Percentiles rank a stretch among this genome's conserved stretches.
phyloP scores from a whole-genome alignment of 2,797 vertebrate genomes.

The Malurus splendens region DNA sequence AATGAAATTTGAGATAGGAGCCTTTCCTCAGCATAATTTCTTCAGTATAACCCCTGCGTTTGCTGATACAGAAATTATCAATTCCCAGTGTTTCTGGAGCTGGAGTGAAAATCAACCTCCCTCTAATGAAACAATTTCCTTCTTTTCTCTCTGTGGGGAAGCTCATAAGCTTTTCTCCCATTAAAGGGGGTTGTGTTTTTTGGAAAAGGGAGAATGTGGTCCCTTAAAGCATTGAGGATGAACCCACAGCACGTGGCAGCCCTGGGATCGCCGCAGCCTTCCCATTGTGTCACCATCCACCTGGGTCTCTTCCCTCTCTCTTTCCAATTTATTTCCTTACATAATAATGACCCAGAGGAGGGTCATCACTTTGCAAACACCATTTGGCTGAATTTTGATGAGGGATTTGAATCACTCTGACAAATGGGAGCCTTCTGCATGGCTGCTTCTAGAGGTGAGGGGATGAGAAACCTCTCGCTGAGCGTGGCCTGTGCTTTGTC shows the following conservation, averaged over 20 bases:
- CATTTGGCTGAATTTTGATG: slow-evolving; percentile 58
- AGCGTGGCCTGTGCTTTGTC: neutral
- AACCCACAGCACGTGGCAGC: neutral
- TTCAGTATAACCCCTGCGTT: neutral
- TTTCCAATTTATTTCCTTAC: slow-evolving; percentile 47
- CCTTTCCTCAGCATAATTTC: neutral
- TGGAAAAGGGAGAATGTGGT: neutral
- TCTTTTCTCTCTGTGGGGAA: neutral
- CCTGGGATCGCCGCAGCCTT: neutral
- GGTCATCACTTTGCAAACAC: neutral
- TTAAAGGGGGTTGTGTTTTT: neutral
- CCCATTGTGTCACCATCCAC: slow-evolving; percentile 16
- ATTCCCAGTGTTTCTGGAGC: neutral
- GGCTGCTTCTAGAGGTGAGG: neutral
- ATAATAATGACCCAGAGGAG: slow-evolving; percentile 58
- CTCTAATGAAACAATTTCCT: neutral
- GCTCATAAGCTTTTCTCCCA: neutral
- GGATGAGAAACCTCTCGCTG: neutral
- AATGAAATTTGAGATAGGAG: neutral
- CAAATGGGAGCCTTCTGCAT: slow-evolving; percentile 46
- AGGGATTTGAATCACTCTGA: slow-evolving; percentile 28
- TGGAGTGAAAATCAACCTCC: neutral
- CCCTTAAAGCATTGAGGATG: neutral
- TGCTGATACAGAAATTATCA: neutral
- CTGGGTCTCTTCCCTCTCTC: slow-evolving; percentile 8